Evolutionary conservation across 2,113 vertebrate genomes (phyloP).

Genomic region (Aldabrachelys gigantea): DNA sequence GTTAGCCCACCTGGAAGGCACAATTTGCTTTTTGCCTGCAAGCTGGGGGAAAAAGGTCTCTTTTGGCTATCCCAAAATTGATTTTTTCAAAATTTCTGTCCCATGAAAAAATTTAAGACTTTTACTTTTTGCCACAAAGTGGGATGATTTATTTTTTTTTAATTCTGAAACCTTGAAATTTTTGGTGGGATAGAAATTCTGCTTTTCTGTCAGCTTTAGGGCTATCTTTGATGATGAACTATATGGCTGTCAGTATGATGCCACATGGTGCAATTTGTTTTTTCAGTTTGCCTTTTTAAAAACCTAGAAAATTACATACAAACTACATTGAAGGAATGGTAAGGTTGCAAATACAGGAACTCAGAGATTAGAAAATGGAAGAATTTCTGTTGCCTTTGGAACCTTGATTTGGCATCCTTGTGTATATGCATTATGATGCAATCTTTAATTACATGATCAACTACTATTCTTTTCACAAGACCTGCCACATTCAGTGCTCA

Average conservation of each 20-base stretch:
- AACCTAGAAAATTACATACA: too few species aligned
- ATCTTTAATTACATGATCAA: background rate
- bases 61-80: background rate
- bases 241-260: background rate
- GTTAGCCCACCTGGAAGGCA: background rate
- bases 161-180: background rate
- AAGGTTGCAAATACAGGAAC: background rate
- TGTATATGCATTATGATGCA: background rate
- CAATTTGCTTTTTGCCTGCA: too few species aligned
- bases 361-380: background rate
- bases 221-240: background rate
- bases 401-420: background rate
- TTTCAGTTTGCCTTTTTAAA: background rate
- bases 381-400: background rate
- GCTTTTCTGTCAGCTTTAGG: background rate
- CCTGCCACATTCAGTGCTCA: background rate
- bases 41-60: too few species aligned
- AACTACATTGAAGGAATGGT: background rate
- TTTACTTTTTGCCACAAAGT: background rate
- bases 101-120: background rate
- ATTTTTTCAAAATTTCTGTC: background rate
- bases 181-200: background rate
- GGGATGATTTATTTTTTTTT: background rate
- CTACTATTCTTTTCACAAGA: background rate
- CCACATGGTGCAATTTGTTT: background rate